Percentiles rank a stretch among this genome's conserved stretches.
phyloP scores from a whole-genome alignment of 2,797 vertebrate species.

The Rhincodon typus region DNA sequence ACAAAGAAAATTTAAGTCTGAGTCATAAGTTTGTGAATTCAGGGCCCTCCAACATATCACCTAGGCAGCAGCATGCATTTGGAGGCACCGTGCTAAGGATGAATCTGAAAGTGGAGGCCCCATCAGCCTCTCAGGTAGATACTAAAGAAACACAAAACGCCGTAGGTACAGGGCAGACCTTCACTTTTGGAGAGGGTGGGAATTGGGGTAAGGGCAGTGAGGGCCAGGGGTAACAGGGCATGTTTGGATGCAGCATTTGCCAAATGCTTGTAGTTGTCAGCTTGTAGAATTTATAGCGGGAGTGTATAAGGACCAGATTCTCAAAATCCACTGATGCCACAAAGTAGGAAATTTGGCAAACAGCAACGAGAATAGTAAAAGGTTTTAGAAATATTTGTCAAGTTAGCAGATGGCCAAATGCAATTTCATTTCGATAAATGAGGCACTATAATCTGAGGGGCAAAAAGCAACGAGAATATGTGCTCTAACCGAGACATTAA shows the following conservation, averaged over 20 bases:
- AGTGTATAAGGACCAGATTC: not conserved
- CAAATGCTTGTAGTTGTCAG: not conserved
- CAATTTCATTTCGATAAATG: not conserved
- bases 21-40: not conserved
- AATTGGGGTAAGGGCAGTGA: too few relatives aligned
- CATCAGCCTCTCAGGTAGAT: not conserved
- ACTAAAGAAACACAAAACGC: not conserved
- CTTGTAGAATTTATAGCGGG: not conserved
- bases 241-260: not conserved
- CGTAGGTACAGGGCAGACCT: not conserved
- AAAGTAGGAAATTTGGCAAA: not conserved
- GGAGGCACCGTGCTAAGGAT: not conserved
- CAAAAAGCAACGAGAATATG: not conserved
- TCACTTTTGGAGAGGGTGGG: not conserved
- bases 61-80: not conserved
- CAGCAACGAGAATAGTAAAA: not conserved
- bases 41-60: not conserved
- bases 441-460: not conserved
- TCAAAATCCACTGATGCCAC: not conserved
- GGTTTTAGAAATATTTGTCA: not conserved
- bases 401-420: not conserved
- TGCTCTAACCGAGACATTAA: not conserved
- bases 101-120: not conserved
- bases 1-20: not conserved
- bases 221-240: too few relatives aligned